A percentile compares a stretch with the other conserved stretches of the same genome.
Conservation (phyloP, 1,140 invertebrate species). For the Trachymyrmex cornetzi region DNA sequence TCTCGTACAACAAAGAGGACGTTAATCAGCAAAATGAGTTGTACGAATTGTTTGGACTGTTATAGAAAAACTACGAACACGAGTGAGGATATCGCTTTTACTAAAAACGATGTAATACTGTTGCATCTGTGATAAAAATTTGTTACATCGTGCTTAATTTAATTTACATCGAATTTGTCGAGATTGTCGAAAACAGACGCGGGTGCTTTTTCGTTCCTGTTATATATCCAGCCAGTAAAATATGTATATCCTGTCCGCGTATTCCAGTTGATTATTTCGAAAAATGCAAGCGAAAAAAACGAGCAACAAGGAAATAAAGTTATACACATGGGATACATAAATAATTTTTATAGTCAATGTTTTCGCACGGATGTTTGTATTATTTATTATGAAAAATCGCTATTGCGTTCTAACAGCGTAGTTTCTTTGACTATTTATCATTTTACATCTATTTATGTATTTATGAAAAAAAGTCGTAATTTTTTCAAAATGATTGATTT, state of each 20-base stretch:
- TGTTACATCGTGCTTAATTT: conserved; percentile 1
- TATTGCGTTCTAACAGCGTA: background rate
- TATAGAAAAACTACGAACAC: background rate
- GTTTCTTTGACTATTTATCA: background rate
- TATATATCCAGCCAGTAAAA: conserved; percentile 33
- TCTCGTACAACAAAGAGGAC: conserved; percentile 4
- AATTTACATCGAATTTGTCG: background rate
- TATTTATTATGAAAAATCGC: background rate
- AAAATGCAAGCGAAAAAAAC: conserved; percentile 23
- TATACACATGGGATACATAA: background rate
- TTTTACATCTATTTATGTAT: background rate
- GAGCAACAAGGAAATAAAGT: background rate
- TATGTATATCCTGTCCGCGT: conserved; percentile 26
- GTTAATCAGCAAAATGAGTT: conserved; percentile 15
- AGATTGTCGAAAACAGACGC: conserved; percentile 9
- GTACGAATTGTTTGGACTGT: background rate
- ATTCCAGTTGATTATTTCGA: conserved; percentile 52
- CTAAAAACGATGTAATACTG: background rate
- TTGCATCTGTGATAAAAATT: conserved; percentile 17
- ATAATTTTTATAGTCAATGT: conserved; percentile 17
- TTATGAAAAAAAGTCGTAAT: background rate
- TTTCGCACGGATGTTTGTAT: background rate
- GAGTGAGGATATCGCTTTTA: background rate
- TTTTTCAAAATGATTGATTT: background rate
- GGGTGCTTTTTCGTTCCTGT: background rate